Percentiles rank a stretch among this genome's conserved stretches.
Evolutionary conservation across 2,113 vertebrate genomes (phyloP).

Genomic region (Brachypteracias leptosomus): DNA sequence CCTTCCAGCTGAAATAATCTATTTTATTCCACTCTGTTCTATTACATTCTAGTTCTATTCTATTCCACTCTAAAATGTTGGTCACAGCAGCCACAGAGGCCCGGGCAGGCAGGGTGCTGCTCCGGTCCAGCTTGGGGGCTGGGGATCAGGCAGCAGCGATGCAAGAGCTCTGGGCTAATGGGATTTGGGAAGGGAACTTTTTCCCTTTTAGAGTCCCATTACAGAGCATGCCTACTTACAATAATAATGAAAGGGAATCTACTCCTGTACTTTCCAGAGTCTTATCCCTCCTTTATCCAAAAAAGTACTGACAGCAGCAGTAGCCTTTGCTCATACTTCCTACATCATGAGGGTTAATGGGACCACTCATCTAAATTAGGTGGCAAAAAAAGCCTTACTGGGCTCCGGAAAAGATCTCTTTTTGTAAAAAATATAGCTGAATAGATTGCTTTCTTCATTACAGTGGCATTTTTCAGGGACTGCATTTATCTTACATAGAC

Average conservation of each 20-base stretch:
- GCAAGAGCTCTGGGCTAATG: not conserved
- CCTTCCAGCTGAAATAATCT: not conserved
- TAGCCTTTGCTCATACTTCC: not conserved
- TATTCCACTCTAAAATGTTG: not conserved
- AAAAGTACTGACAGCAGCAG: not conserved
- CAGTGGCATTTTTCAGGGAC: not conserved
- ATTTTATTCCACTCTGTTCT: not conserved
- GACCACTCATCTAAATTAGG: not conserved
- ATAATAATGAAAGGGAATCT: not conserved
- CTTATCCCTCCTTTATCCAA: not conserved
- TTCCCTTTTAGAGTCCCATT: not conserved
- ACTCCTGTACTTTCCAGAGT: not conserved
- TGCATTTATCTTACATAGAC: not conserved
- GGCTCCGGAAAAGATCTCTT: not conserved
- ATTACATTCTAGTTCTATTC: not conserved
- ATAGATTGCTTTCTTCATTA: not conserved
- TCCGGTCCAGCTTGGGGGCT: rapidly evolving
- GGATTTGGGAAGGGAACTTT: not conserved
- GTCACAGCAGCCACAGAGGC: not conserved
- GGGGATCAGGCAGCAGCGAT: not conserved
- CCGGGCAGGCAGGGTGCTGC: not conserved
- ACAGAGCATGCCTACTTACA: not conserved
- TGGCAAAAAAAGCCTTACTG: not conserved
- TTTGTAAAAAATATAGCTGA: not conserved
- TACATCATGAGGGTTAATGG: not conserved